phyloP scores from a whole-genome alignment of 2,797 vertebrate species.

The Brachymystax lenok region DNA sequence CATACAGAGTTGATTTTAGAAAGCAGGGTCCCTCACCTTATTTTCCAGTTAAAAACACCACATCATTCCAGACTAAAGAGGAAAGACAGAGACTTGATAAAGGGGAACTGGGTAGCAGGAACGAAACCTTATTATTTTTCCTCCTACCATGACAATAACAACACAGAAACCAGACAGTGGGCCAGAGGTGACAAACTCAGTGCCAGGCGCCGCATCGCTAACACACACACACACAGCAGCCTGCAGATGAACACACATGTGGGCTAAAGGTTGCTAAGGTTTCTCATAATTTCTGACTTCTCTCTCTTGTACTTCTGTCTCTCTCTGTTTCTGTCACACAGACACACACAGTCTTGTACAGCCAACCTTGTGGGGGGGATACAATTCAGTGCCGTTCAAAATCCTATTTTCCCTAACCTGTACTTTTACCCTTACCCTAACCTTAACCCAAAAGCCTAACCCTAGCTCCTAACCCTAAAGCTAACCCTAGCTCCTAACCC shows the following conservation, averaged over 20 bases:
- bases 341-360: no score
- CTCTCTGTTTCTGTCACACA: slow-evolving; percentile 2
- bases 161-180: slow-evolving; percentile 62
- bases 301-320: slow-evolving; percentile 20
- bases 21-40: background rate
- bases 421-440: no score
- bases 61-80: slow-evolving; percentile 11
- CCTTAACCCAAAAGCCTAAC: no score
- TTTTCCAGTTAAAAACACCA: slow-evolving; percentile 12
- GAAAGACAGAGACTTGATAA: slow-evolving; percentile 28
- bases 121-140: slow-evolving; percentile 1
- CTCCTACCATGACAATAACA: slow-evolving; percentile 28
- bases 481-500: no score
- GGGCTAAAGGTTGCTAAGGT: slow-evolving; percentile 58
- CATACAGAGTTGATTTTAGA: background rate
- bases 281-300: slow-evolving; percentile 26
- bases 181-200: slow-evolving; percentile 38
- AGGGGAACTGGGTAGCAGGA: slow-evolving; percentile 50
- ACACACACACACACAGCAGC: slow-evolving; percentile 26
- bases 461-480: no score
- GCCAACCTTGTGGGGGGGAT: no score
- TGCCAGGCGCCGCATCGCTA: background rate
- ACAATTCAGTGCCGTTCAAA: no score
- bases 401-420: no score
- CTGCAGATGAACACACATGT: slow-evolving; percentile 59